Conservation (phyloP, 1,140 invertebrate genomes). For the Magallana gigas region DNA sequence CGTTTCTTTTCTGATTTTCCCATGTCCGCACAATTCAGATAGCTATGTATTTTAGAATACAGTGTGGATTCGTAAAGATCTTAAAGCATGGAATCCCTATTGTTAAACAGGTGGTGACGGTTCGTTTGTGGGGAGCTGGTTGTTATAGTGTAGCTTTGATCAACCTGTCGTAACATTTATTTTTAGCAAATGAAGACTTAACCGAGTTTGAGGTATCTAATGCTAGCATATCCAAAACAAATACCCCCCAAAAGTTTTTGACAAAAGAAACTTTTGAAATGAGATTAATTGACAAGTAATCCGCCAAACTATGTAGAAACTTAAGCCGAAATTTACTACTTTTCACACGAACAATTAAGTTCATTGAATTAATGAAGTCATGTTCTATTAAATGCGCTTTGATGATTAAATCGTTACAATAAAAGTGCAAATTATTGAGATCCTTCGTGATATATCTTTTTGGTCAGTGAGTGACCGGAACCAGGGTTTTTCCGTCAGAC, state of each 20-base stretch:
- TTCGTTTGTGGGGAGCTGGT: too few relatives aligned
- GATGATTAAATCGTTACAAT: neutral
- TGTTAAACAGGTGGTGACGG: too few relatives aligned
- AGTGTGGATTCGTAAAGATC: too few relatives aligned
- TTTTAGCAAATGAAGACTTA: slow-evolving; percentile 8
- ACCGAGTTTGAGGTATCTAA: neutral
- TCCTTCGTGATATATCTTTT: neutral
- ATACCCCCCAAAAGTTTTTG: neutral
- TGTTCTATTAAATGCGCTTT: neutral
- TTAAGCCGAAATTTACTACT: neutral
- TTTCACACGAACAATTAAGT: neutral
- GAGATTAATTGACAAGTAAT: neutral
- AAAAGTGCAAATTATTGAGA: neutral
- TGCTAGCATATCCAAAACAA: neutral
- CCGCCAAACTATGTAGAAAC: neutral
- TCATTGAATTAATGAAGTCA: neutral
- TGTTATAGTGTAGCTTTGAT: too few relatives aligned
- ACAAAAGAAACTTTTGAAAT: neutral
- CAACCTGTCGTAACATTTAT: neutral
- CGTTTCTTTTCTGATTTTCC: neutral
- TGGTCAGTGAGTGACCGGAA: slow-evolving; percentile 3
- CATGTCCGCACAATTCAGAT: too few relatives aligned
- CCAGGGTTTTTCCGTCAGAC: neutral
- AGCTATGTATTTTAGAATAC: too few relatives aligned
- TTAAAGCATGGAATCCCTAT: too few relatives aligned